Evolutionary conservation across 2,113 vertebrate genomes (phyloP).

Genomic region (Brachyhypopomus occidentalis): DNA sequence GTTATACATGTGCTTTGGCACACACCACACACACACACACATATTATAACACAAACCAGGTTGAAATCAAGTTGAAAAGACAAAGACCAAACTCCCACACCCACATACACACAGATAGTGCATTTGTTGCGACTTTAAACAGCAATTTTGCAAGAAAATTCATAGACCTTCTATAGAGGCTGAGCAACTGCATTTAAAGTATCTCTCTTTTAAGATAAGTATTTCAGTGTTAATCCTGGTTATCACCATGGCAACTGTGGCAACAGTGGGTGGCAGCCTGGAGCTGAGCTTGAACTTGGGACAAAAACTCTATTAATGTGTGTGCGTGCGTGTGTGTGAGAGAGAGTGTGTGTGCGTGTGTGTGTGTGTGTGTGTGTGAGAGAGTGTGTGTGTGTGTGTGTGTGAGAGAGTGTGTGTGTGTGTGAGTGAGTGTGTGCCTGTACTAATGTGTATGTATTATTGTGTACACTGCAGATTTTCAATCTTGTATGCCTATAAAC

Average conservation of each 20-base stretch:
- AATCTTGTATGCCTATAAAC: background rate
- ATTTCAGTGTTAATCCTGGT: slow-evolving; percentile 39
- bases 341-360: background rate
- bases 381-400: slow-evolving; percentile 9
- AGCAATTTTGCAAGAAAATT: background rate
- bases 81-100: no score
- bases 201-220: background rate
- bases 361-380: no score
- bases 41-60: no score
- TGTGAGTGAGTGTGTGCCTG: background rate
- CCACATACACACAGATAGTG: no score
- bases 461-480: background rate
- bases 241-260: slow-evolving; percentile 56
- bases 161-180: background rate
- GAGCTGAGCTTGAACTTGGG: slow-evolving; percentile 43
- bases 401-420: slow-evolving; percentile 1
- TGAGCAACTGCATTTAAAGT: background rate
- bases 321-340: slow-evolving; percentile 9
- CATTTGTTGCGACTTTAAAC: no score
- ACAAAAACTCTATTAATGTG: slow-evolving; percentile 11
- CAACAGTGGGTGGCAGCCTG: slow-evolving; percentile 35
- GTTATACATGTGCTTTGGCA: no score
- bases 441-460: no score
- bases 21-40: no score
- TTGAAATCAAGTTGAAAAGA: no score